Conservation (phyloP, 2,888 invertebrate genomes). For the Calliphora vomitoria region DNA sequence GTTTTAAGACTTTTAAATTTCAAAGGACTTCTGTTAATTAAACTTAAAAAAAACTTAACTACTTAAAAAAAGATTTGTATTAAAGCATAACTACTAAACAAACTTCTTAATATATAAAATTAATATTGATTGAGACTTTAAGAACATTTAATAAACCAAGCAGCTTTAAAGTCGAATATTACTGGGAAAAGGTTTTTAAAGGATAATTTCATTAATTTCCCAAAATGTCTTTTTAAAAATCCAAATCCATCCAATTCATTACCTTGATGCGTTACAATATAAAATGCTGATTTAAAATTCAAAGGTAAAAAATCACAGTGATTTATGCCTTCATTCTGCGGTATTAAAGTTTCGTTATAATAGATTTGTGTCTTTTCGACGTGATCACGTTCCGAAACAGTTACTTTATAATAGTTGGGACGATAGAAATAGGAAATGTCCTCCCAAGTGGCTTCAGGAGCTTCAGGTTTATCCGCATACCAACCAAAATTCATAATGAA, state of each 20-base stretch:
- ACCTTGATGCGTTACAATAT: conserved; percentile 85
- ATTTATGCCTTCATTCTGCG: conserved; percentile 82
- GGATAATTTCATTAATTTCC: no score
- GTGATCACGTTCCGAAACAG: conserved; percentile 85
- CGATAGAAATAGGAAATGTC: conserved; percentile 84
- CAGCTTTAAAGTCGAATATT: no score
- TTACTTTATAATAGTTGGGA: conserved; percentile 83
- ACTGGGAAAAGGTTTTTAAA: no score
- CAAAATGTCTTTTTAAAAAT: neutral
- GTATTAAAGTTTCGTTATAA: conserved; percentile 83
- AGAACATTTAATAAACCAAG: no score
- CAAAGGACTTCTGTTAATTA: no score
- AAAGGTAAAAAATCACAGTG: conserved; percentile 83
- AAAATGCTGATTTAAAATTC: conserved; percentile 84
- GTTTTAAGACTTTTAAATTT: no score
- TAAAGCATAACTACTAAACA: no score
- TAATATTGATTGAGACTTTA: no score
- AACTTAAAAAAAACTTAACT: no score
- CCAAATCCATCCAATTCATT: conserved; percentile 71
- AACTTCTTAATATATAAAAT: no score
- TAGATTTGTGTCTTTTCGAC: conserved; percentile 82
- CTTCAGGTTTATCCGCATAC: conserved; percentile 81
- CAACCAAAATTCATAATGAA: conserved; percentile 83
- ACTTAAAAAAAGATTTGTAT: no score
- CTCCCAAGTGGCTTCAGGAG: conserved; percentile 86